Conservation (phyloP, 92 coral and sea anemone genomes). For the Bergia puertoricense region DNA sequence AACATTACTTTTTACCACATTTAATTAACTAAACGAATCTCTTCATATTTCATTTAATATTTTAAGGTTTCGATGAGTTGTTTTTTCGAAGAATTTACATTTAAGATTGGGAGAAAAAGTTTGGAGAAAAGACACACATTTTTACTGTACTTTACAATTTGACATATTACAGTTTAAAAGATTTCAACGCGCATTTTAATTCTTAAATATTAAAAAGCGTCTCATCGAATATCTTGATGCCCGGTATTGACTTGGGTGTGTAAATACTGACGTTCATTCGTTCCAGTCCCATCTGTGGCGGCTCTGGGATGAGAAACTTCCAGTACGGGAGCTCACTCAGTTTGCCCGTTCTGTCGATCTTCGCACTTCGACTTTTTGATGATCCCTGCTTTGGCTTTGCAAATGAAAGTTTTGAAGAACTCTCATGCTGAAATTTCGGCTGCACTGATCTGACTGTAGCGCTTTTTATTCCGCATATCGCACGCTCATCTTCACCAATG, state of each 20-base stretch:
- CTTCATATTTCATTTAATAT: no score
- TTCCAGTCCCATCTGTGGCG: conserved; percentile 85
- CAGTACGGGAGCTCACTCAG: conserved; percentile 76
- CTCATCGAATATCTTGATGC: conserved; percentile 95
- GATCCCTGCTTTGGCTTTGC: background rate
- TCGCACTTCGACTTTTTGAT: conserved; percentile 21
- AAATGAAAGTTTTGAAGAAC: background rate
- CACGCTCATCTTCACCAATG: background rate
- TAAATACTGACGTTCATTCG: conserved; percentile 96
- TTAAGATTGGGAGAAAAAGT: no score
- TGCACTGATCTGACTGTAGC: background rate
- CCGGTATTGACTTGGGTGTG: conserved; percentile 93
- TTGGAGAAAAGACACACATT: no score
- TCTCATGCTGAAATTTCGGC: background rate
- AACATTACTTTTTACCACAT: no score
- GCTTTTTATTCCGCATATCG: background rate
- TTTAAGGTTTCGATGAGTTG: no score
- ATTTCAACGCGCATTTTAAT: no score
- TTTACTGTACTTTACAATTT: no score
- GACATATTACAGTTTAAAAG: no score
- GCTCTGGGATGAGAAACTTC: conserved; percentile 92
- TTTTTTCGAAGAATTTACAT: no score
- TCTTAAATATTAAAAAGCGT: conserved; percentile 79
- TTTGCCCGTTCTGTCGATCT: conserved; percentile 72
- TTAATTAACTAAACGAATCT: no score